phyloP scores from a whole-genome alignment of 1,140 invertebrate species.

The Zaprionus gabonicus region DNA sequence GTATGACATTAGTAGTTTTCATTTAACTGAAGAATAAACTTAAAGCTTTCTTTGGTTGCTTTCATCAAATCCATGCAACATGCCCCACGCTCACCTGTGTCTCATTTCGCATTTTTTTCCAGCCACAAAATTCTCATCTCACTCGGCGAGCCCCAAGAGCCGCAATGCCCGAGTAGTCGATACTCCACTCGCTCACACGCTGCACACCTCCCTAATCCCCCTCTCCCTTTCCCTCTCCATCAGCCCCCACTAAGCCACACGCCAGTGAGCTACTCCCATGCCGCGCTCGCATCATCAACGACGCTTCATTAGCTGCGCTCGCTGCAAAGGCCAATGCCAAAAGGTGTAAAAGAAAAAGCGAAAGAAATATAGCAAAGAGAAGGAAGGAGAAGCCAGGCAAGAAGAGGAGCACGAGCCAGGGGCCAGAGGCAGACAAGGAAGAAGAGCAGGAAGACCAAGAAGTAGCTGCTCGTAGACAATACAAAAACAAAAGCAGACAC shows the following conservation, averaged over 20 bases:
- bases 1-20: too few relatives aligned
- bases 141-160: background rate
- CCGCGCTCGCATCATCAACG: slow-evolving; percentile 58
- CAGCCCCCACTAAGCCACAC: background rate
- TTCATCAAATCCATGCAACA: background rate
- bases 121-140: background rate
- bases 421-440: background rate
- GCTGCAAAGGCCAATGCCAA: slow-evolving; percentile 76
- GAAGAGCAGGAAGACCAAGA: slow-evolving; percentile 11
- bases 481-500: slow-evolving; percentile 56
- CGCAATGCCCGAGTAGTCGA: background rate
- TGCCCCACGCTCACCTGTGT: background rate
- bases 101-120: background rate
- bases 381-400: slow-evolving; percentile 21
- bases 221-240: background rate
- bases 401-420: slow-evolving; percentile 26
- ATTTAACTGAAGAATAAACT: too few relatives aligned
- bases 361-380: slow-evolving; percentile 40
- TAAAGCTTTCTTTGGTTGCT: too few relatives aligned
- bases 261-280: slow-evolving; percentile 37
- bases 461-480: slow-evolving; percentile 65
- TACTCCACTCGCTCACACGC: background rate
- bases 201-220: background rate
- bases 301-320: slow-evolving; percentile 73
- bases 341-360: slow-evolving; percentile 63